Evolutionary conservation across 2,888 invertebrate genomes (phyloP).

Genomic region (Lymantria monacha): DNA sequence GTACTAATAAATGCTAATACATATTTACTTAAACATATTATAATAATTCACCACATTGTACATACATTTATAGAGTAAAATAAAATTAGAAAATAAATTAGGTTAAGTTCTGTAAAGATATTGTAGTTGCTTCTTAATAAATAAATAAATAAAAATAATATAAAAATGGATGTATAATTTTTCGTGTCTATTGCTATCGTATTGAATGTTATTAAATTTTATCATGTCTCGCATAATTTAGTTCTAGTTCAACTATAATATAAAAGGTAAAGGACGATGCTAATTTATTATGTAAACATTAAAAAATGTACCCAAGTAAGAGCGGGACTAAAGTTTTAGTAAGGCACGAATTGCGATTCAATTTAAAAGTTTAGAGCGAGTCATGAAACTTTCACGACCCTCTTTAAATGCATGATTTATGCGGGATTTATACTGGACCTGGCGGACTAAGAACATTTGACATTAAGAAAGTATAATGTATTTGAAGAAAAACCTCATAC

Average conservation of each 20-base stretch:
- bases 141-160: no score
- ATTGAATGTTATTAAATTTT: no score
- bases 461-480: constrained; percentile 33
- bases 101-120: no score
- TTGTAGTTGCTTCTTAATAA: no score
- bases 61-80: no score
- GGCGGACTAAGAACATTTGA: constrained; percentile 23
- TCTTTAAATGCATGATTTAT: constrained; percentile 38
- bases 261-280: constrained; percentile 28
- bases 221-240: constrained; percentile 13
- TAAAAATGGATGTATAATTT: no score
- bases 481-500: constrained; percentile 5
- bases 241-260: constrained; percentile 23
- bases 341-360: constrained; percentile 47
- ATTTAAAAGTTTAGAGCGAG: constrained; percentile 61
- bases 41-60: no score
- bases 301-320: constrained; percentile 26
- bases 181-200: no score
- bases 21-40: no score
- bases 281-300: constrained; percentile 54
- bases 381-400: constrained; percentile 36
- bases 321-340: constrained; percentile 31
- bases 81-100: no score
- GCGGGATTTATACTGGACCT: constrained; percentile 11
- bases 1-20: no score